Percentiles rank a stretch among this genome's conserved stretches.
These are phyloP conservation scores for Zaprionus gabonicus DNA, from an alignment of 1,140 invertebrate species.

Conservation along the genomic window DNA sequence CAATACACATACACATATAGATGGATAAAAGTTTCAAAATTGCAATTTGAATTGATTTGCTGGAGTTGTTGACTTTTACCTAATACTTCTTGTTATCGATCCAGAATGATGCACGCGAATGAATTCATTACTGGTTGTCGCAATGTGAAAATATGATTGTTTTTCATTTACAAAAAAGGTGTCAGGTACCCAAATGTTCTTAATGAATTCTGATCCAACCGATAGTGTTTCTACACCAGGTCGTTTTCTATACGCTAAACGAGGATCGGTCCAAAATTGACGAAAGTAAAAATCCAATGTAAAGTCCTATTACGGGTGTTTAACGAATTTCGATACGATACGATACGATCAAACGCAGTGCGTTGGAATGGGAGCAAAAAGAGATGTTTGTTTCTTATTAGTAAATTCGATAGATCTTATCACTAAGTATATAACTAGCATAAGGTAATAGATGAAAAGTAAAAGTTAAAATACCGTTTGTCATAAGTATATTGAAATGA, in stretches of 20 bases:
- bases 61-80: constrained; percentile 88
- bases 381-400: constrained; percentile 58
- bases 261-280: constrained; percentile 98
- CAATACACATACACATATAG: constrained; percentile 76
- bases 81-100: constrained; percentile 97
- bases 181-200: constrained; percentile 99
- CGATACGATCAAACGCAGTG: constrained; percentile 27
- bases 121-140: constrained; percentile 98
- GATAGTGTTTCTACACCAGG: constrained; percentile 94
- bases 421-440: constrained; percentile 14
- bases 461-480: constrained; percentile 15
- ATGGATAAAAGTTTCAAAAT: constrained; percentile 63
- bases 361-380: constrained; percentile 46
- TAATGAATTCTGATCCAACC: constrained; percentile 97
- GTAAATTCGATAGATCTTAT: constrained; percentile 47
- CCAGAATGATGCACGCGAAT: constrained; percentile 97
- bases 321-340: constrained; percentile 32
- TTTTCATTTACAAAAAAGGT: constrained; percentile 99
- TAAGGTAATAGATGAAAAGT: constrained; percentile 7
- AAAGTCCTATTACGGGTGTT: constrained; percentile 91
- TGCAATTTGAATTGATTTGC: constrained; percentile 57
- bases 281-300: constrained; percentile 99
- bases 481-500: constrained; percentile 35
- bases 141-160: constrained; percentile 98
- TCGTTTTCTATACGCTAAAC: constrained; percentile 94